phyloP scores from a whole-genome alignment of 2,888 invertebrate genomes.

The Sarcophaga carnaria region DNA sequence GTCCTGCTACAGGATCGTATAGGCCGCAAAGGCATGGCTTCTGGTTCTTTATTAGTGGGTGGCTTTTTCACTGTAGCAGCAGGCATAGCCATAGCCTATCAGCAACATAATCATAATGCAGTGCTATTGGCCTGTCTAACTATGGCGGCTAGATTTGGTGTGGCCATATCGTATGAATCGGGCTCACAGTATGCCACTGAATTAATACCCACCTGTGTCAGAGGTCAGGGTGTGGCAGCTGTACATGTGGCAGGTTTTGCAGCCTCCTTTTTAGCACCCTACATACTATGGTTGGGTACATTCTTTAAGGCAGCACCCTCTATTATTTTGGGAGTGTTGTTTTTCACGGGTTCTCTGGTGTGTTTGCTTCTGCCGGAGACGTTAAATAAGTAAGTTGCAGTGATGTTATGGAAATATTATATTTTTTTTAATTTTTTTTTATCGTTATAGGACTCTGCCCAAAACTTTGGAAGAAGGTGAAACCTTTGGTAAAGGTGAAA shows the following conservation, averaged over 20 bases:
- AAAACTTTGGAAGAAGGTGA: conserved; percentile 85
- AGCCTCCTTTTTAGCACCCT: conserved; percentile 84
- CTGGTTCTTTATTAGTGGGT: conserved; percentile 83
- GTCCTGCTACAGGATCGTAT: conserved; percentile 81
- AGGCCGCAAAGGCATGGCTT: conserved; percentile 84
- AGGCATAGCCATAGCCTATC: conserved; percentile 82
- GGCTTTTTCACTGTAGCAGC: conserved; percentile 83
- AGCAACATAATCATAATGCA: conserved; percentile 81
- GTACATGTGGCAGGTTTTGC: conserved; percentile 85
- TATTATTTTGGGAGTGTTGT: conserved; percentile 83
- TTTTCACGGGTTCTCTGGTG: conserved; percentile 83
- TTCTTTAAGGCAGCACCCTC: conserved; percentile 83
- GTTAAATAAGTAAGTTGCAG: conserved; percentile 78
- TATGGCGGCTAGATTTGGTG: conserved; percentile 84
- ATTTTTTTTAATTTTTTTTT: not conserved
- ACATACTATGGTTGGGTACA: conserved; percentile 83
- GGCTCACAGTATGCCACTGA: conserved; percentile 86
- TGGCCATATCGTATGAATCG: conserved; percentile 86
- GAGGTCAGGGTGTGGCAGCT: conserved; percentile 85
- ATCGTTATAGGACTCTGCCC: conserved; percentile 82
- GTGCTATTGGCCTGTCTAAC: conserved; percentile 82
- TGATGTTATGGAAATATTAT: not conserved
- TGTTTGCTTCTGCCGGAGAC: conserved; percentile 85
- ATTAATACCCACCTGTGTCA: conserved; percentile 85
- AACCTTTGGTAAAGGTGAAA: conserved; percentile 84